Evolutionary conservation across 30 jellyfish, hydroid and myxozoan species (phyloP).

Genomic region (Aurelia sp.): DNA sequence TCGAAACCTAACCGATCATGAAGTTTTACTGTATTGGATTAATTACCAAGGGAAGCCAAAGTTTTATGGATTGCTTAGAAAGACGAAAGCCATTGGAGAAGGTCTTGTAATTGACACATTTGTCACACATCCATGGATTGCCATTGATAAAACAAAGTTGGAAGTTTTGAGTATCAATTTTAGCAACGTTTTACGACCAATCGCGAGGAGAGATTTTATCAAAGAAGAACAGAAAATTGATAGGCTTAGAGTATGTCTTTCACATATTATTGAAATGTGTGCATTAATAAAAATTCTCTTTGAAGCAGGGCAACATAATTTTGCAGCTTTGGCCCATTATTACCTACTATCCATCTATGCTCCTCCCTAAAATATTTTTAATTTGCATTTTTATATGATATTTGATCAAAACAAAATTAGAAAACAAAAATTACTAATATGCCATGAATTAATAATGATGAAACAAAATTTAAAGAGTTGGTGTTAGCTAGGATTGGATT

Average conservation of each 20-base stretch:
- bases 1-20: conserved; percentile 69
- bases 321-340: no score
- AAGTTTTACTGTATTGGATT: conserved; percentile 83
- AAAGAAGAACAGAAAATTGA: conserved; percentile 13
- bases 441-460: no score
- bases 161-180: conserved; percentile 45
- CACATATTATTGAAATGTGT: no score
- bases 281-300: no score
- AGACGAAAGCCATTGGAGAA: conserved; percentile 30
- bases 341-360: no score
- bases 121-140: conserved; percentile 97
- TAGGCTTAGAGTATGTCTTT: conserved; percentile 34
- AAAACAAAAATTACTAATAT: no score
- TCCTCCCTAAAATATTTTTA: no score
- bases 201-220: conserved; percentile 12
- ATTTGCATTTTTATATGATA: no score
- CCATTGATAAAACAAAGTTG: conserved; percentile 34
- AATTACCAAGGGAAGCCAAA: conserved; percentile 73
- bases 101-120: conserved; percentile 76
- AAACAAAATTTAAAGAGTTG: no score
- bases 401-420: no score
- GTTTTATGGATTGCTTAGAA: conserved; percentile 62
- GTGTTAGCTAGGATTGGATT: no score
- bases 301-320: no score
- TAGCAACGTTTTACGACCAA: conserved; percentile 49